Conservation (phyloP, 1,140 invertebrate genomes). For the Aphidius gifuensis region DNA sequence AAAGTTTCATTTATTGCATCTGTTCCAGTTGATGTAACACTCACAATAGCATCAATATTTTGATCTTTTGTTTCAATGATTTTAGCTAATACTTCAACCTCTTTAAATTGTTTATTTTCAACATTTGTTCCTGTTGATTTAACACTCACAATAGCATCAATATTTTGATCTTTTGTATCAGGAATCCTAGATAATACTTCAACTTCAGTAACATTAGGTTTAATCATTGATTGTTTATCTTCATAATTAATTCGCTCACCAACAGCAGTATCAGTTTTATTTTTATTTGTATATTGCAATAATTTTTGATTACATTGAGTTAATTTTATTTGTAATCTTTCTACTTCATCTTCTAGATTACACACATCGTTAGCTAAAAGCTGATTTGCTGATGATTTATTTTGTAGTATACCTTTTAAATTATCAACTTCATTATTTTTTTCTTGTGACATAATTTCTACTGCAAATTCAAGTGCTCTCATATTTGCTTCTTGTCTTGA, state of each 20-base stretch:
- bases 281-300: slow-evolving; percentile 20
- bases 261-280: background rate
- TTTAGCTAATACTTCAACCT: background rate
- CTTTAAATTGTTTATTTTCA: no score
- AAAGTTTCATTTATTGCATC: no score
- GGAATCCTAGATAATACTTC: background rate
- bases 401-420: slow-evolving; percentile 41
- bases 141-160: slow-evolving; percentile 10
- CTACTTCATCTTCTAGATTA: slow-evolving; percentile 35
- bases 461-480: slow-evolving; percentile 71
- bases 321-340: slow-evolving; percentile 24
- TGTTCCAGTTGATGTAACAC: slow-evolving; percentile 1
- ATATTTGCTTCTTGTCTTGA: slow-evolving; percentile 66
- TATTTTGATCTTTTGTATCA: background rate
- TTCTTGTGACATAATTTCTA: slow-evolving; percentile 68
- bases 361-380: slow-evolving; percentile 33
- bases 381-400: slow-evolving; percentile 37
- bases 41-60: slow-evolving; percentile 8
- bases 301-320: slow-evolving; percentile 33
- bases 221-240: slow-evolving; percentile 1
- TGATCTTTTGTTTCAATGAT: background rate
- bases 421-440: slow-evolving; percentile 37
- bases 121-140: background rate
- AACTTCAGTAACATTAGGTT: background rate
- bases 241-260: slow-evolving; percentile 1